A percentile compares a stretch with the other conserved stretches of the same genome.
Conservation (phyloP, 2,797 vertebrate genomes). For the Rhyacichthys aspro region DNA sequence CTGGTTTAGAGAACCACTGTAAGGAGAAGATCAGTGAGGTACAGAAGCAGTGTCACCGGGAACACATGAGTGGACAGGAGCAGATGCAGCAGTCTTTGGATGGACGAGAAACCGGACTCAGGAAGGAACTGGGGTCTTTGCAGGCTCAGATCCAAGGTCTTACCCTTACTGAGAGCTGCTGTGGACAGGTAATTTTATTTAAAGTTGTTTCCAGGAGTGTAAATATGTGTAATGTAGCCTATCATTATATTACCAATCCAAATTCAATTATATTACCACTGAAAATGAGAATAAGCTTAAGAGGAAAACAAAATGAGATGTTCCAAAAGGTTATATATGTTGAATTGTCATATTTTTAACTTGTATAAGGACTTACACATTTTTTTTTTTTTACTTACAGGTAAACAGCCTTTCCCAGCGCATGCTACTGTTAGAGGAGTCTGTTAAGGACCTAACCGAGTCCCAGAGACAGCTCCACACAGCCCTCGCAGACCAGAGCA, state of each 20-base stretch:
- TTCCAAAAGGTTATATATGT: too few species aligned
- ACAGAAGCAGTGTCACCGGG: slow-evolving; percentile 87
- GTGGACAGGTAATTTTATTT: slow-evolving; percentile 78
- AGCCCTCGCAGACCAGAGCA: slow-evolving; percentile 78
- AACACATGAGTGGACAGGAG: slow-evolving; percentile 88
- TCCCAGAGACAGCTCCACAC: slow-evolving; percentile 84
- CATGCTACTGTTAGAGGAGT: slow-evolving; percentile 88
- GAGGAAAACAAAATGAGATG: too few species aligned
- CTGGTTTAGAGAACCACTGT: slow-evolving; percentile 84
- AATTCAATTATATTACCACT: too few species aligned
- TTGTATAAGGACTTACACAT: not conserved
- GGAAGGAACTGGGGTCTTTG: slow-evolving; percentile 88
- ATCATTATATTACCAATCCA: too few species aligned
- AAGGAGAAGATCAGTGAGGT: slow-evolving; percentile 87
- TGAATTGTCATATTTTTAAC: too few species aligned
- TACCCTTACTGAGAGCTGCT: slow-evolving; percentile 89
- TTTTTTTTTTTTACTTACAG: slow-evolving; percentile 41
- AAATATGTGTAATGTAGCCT: too few species aligned
- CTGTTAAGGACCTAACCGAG: slow-evolving; percentile 86
- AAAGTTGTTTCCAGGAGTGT: too few species aligned
- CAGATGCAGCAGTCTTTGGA: slow-evolving; percentile 91
- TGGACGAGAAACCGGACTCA: slow-evolving; percentile 89
- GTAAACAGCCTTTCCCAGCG: slow-evolving; percentile 83
- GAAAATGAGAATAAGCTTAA: too few species aligned
- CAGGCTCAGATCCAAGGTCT: slow-evolving; percentile 92